These are phyloP conservation scores for Pachycephala philippinensis DNA, from an alignment of 2,113 vertebrate species.

Conservation along the genomic window DNA sequence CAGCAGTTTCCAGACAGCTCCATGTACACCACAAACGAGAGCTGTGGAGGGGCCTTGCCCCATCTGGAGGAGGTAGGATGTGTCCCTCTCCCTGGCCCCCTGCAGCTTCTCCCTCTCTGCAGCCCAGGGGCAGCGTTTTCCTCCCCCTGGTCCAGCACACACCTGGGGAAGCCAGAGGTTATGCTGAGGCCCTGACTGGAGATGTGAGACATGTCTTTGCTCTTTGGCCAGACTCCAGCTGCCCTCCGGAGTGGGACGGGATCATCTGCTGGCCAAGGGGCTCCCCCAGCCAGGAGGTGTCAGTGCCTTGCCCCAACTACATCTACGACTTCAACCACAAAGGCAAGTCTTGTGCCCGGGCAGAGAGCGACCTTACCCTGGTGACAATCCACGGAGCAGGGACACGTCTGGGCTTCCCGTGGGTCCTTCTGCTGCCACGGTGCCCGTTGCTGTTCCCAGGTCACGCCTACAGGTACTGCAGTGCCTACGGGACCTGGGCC, in stretches of 20 bases:
- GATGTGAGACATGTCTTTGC: neutral
- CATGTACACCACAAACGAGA: accelerated
- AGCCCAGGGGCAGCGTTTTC: neutral
- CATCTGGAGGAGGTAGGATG: neutral
- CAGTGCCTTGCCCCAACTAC: constrained; percentile 81
- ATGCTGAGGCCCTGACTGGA: accelerated
- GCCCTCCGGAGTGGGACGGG: constrained; percentile 86
- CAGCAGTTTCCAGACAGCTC: neutral
- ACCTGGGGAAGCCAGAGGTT: neutral
- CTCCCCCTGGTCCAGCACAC: neutral
- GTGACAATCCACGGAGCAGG: accelerated
- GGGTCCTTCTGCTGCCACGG: neutral
- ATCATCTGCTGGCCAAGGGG: constrained; percentile 88
- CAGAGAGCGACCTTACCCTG: accelerated
- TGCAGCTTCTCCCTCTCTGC: neutral
- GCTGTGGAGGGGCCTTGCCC: neutral
- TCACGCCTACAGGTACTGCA: constrained; percentile 83
- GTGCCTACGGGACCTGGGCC: constrained; percentile 78
- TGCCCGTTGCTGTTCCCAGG: constrained; percentile 54
- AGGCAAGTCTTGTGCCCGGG: constrained; percentile 54
- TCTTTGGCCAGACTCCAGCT: constrained; percentile 71
- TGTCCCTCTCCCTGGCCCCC: neutral
- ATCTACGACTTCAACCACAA: constrained; percentile 92
- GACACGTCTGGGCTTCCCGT: accelerated
- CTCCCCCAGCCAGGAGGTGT: constrained; percentile 73